Percentiles rank a stretch among this genome's conserved stretches.
Evolutionary conservation across 2,113 vertebrate genomes (phyloP).

Genomic region (Chrysochloris asiatica): DNA sequence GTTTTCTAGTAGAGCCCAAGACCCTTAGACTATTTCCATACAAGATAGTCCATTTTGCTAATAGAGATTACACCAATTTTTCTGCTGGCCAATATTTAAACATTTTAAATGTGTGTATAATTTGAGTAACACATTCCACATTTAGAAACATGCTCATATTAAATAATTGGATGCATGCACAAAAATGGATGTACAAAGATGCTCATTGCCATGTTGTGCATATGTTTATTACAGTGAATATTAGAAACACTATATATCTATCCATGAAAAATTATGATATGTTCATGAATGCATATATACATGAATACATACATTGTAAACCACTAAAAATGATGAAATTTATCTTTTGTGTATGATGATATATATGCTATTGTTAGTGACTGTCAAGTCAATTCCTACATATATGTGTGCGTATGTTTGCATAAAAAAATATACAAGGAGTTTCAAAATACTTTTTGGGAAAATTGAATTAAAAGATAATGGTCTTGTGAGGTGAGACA

Average conservation of each 20-base stretch:
- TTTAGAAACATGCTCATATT: not conserved
- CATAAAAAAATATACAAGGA: too few species aligned
- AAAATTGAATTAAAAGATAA: too few species aligned
- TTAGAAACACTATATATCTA: not conserved
- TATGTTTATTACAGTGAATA: conserved; percentile 35
- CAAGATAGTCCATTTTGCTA: not conserved
- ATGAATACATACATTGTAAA: too few species aligned
- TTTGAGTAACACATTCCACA: not conserved
- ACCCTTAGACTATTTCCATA: not conserved
- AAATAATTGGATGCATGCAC: not conserved
- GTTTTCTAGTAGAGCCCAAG: conserved; percentile 17
- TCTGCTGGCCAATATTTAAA: conserved; percentile 17
- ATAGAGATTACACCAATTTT: not conserved
- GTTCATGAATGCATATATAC: not conserved
- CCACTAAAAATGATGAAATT: not conserved
- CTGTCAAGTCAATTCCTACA: too few species aligned
- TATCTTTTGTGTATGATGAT: too few species aligned
- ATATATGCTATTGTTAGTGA: too few species aligned
- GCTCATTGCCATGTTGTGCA: not conserved
- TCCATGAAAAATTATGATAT: not conserved
- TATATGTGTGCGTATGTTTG: too few species aligned
- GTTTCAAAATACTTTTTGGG: too few species aligned
- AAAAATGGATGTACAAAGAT: not conserved
- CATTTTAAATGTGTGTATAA: not conserved
- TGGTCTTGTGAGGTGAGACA: too few species aligned